A percentile compares a stretch with the other conserved stretches of the same genome.
Conservation (phyloP, 2,113 vertebrate genomes). For the Collichthys lucidus region DNA sequence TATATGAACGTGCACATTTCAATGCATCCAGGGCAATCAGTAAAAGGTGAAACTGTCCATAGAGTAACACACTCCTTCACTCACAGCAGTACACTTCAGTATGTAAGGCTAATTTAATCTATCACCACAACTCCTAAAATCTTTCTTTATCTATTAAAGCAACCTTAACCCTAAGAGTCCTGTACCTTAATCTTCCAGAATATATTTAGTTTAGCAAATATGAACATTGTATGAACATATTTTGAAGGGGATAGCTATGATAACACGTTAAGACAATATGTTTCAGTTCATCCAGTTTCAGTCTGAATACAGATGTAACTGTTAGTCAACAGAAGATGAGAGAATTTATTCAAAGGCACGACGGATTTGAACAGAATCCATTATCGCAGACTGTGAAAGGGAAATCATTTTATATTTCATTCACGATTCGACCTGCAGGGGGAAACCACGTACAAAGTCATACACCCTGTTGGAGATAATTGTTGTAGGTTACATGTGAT, state of each 20-base stretch:
- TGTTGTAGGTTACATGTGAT: neutral
- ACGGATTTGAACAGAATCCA: neutral
- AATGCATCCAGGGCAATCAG: neutral
- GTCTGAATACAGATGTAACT: neutral
- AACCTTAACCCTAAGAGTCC: neutral
- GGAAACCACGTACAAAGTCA: neutral
- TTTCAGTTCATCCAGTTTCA: neutral
- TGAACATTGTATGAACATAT: too few relatives aligned
- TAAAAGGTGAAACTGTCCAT: neutral
- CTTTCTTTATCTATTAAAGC: neutral
- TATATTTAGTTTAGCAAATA: too few relatives aligned
- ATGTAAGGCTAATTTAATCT: neutral
- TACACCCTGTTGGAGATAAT: neutral
- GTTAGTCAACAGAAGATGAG: neutral
- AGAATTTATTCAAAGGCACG: slow-evolving; percentile 40
- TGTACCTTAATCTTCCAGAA: neutral
- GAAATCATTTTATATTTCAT: slow-evolving; percentile 3
- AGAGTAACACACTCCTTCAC: neutral
- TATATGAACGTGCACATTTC: neutral
- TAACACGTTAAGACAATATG: neutral
- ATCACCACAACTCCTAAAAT: neutral
- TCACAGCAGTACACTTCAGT: neutral
- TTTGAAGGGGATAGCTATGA: neutral
- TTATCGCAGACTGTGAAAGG: slow-evolving; percentile 9
- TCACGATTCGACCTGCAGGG: neutral